Percentiles rank a stretch among this genome's conserved stretches.
Evolutionary conservation across 64 coral and sea anemone genomes (phyloP).

Genomic region (Catalaphyllia jardinei): DNA sequence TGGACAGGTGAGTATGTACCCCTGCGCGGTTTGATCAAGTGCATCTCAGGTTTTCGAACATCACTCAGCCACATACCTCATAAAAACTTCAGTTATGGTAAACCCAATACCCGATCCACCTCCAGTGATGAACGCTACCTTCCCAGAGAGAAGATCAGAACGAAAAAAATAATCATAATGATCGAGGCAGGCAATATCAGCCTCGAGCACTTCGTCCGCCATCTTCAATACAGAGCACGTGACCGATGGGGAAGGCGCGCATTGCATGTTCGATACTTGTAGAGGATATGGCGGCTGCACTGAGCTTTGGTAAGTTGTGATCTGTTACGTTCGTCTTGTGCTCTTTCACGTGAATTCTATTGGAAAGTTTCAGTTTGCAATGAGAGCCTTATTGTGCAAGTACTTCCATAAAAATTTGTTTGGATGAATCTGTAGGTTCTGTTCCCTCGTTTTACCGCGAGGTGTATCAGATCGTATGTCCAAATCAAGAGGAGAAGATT

Average conservation of each 20-base stretch:
- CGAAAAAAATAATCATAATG: slow-evolving; percentile 87
- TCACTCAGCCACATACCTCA: slow-evolving; percentile 60
- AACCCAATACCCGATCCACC: slow-evolving; percentile 95
- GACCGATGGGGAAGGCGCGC: slow-evolving; percentile 18
- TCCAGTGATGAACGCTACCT: slow-evolving; percentile 89
- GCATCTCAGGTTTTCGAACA: too few relatives aligned
- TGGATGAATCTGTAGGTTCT: slow-evolving; percentile 61
- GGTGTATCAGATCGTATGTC: slow-evolving; percentile 89
- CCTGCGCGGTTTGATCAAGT: too few relatives aligned
- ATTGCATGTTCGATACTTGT: slow-evolving; percentile 17
- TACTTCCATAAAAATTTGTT: neutral
- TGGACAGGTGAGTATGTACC: too few relatives aligned
- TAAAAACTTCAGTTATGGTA: slow-evolving; percentile 87
- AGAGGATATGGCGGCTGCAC: slow-evolving; percentile 71
- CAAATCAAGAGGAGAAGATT: slow-evolving; percentile 82
- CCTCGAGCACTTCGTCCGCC: slow-evolving; percentile 47
- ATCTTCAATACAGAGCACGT: slow-evolving; percentile 49
- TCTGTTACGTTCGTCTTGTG: neutral
- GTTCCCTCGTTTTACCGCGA: slow-evolving; percentile 82
- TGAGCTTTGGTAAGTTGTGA: slow-evolving; percentile 63
- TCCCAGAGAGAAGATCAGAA: slow-evolving; percentile 67
- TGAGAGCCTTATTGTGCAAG: neutral
- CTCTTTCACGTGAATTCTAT: neutral
- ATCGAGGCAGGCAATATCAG: slow-evolving; percentile 40
- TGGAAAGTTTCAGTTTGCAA: neutral